Conservation (phyloP, 1,140 invertebrate species). For the Leguminivora glycinivorella region DNA sequence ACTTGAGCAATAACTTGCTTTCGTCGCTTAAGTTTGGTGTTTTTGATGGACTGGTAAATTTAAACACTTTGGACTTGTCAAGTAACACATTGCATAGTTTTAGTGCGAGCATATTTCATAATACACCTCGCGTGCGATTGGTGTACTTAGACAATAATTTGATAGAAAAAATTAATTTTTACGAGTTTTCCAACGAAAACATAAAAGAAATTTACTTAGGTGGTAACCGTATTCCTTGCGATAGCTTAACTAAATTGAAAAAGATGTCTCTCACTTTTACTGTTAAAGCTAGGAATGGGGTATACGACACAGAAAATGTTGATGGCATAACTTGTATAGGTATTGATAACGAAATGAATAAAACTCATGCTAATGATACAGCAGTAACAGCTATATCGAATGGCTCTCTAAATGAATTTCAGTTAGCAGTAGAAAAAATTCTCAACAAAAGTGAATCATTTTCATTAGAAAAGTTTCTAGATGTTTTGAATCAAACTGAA, state of each 20-base stretch:
- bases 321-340: slow-evolving; percentile 11
- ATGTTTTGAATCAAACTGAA: slow-evolving; percentile 14
- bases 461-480: background rate
- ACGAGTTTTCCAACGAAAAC: background rate
- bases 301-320: slow-evolving; percentile 11
- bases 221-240: slow-evolving; percentile 1
- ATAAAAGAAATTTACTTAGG: slow-evolving; percentile 6
- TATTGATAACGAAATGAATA: background rate
- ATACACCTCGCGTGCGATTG: background rate
- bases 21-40: background rate
- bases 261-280: background rate
- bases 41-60: background rate
- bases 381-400: background rate
- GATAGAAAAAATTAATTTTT: slow-evolving; percentile 1
- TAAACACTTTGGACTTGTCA: background rate
- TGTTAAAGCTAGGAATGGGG: background rate
- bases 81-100: slow-evolving; percentile 5
- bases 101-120: slow-evolving; percentile 17
- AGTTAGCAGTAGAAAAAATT: background rate
- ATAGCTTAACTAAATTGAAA: slow-evolving; percentile 14
- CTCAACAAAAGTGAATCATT: background rate
- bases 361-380: background rate
- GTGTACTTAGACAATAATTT: slow-evolving; percentile 8
- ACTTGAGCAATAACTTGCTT: background rate
- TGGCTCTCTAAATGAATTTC: background rate